A percentile compares a stretch with the other conserved stretches of the same genome.
These are phyloP conservation scores for Polypedilum pembai DNA, from an alignment of 1,140 invertebrate species.

Conservation along the genomic window DNA sequence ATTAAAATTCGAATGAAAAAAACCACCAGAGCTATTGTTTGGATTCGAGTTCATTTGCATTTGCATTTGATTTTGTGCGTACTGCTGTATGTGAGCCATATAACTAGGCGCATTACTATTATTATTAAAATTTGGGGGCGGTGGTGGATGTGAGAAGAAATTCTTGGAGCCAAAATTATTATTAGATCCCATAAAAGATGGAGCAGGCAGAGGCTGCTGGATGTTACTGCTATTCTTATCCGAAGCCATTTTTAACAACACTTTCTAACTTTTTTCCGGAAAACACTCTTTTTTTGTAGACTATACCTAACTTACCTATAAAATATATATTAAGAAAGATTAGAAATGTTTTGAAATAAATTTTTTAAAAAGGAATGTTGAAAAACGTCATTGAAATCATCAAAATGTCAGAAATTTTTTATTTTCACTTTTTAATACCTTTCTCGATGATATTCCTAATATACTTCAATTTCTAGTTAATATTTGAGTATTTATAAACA, in stretches of 20 bases:
- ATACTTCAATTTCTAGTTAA: neutral
- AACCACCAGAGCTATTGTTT: neutral
- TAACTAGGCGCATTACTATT: neutral
- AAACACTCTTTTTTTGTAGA: neutral
- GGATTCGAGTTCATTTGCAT: neutral
- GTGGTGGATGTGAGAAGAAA: neutral
- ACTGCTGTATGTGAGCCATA: neutral
- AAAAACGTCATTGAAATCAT: neutral
- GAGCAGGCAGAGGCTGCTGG: neutral
- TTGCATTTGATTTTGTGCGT: slow-evolving; percentile 9
- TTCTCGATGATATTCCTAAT: neutral
- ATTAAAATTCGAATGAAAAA: neutral
- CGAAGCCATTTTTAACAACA: neutral
- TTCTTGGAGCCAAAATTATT: neutral
- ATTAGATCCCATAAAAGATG: neutral
- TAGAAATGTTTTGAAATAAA: neutral
- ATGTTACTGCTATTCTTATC: neutral
- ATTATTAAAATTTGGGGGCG: neutral
- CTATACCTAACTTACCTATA: neutral
- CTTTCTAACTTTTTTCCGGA: neutral
- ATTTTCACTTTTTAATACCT: neutral
- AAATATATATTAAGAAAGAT: neutral
- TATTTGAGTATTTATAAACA: neutral
- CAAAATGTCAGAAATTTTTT: neutral
- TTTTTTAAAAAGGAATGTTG: neutral